phyloP scores from a whole-genome alignment of 2,797 vertebrate genomes.

The Ptychobarbus kaznakovi region DNA sequence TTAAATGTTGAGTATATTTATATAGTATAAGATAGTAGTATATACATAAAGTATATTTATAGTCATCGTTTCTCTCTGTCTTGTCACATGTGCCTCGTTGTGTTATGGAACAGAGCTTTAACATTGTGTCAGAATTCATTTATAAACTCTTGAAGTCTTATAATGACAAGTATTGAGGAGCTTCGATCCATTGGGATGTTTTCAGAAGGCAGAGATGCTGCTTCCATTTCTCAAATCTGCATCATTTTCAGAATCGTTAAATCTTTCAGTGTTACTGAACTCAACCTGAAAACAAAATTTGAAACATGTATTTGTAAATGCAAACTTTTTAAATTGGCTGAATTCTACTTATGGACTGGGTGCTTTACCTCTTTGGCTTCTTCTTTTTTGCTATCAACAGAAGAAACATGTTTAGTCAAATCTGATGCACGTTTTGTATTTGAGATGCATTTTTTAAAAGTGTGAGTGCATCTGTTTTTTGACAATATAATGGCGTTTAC shows the following conservation, averaged over 20 bases:
- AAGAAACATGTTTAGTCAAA: neutral
- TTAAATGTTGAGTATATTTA: neutral
- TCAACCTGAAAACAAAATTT: neutral
- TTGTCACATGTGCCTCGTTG: neutral
- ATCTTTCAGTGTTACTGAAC: neutral
- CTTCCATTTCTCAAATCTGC: neutral
- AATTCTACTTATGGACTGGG: neutral
- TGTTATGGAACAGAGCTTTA: neutral
- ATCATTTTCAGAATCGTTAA: neutral
- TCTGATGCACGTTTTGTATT: neutral
- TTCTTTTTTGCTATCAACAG: neutral
- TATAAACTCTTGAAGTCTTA: neutral
- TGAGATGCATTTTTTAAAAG: neutral
- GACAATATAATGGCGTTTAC: slow-evolving; percentile 54
- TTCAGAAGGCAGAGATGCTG: neutral
- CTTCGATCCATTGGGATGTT: neutral
- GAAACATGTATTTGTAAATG: neutral
- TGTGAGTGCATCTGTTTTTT: neutral
- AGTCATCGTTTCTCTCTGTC: neutral
- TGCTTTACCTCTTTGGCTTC: slow-evolving; percentile 21
- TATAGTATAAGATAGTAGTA: no score
- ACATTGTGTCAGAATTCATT: neutral
- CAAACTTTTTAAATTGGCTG: neutral
- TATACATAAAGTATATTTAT: neutral
- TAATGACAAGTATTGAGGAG: neutral